Percentiles rank a stretch among this genome's conserved stretches.
These are phyloP conservation scores for Ctenomys sociabilis DNA, from an alignment of 2,113 vertebrate species.

Conservation along the genomic window DNA sequence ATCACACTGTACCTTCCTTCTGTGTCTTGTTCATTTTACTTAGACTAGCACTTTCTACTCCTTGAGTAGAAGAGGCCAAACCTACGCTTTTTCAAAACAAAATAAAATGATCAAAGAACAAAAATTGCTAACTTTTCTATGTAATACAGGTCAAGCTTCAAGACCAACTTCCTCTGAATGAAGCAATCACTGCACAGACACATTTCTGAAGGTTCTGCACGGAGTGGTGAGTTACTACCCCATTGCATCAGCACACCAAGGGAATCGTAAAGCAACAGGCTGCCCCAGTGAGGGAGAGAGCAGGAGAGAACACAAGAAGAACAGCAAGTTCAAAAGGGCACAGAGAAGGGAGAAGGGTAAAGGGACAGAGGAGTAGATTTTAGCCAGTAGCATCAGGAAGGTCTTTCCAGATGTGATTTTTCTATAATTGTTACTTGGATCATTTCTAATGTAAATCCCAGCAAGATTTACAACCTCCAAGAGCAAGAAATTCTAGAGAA, in stretches of 20 bases:
- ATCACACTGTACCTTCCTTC: neutral
- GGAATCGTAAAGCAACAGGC: slow-evolving; percentile 38
- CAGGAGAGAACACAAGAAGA: neutral
- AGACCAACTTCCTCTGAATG: slow-evolving; percentile 39
- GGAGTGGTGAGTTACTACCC: slow-evolving; percentile 43
- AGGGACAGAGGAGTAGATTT: neutral
- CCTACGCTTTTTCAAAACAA: slow-evolving; percentile 40
- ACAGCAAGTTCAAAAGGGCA: slow-evolving; percentile 11
- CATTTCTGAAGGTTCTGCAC: slow-evolving; percentile 22
- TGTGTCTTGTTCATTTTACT: neutral
- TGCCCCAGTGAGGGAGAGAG: slow-evolving; percentile 51
- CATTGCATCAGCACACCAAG: slow-evolving; percentile 70
- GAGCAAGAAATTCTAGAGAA: neutral
- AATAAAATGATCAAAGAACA: neutral
- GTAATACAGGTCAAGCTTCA: neutral
- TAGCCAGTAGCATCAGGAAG: neutral
- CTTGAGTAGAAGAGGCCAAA: slow-evolving; percentile 9
- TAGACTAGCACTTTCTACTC: neutral
- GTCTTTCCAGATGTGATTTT: slow-evolving; percentile 37
- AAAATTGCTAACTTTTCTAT: slow-evolving; percentile 16
- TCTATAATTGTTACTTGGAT: slow-evolving; percentile 31
- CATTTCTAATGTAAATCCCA: slow-evolving; percentile 49
- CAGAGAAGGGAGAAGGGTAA: neutral
- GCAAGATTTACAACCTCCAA: slow-evolving; percentile 2
- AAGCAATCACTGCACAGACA: neutral